Evolutionary conservation across 1,140 invertebrate species (phyloP).

Genomic region (Diprion similis): DNA sequence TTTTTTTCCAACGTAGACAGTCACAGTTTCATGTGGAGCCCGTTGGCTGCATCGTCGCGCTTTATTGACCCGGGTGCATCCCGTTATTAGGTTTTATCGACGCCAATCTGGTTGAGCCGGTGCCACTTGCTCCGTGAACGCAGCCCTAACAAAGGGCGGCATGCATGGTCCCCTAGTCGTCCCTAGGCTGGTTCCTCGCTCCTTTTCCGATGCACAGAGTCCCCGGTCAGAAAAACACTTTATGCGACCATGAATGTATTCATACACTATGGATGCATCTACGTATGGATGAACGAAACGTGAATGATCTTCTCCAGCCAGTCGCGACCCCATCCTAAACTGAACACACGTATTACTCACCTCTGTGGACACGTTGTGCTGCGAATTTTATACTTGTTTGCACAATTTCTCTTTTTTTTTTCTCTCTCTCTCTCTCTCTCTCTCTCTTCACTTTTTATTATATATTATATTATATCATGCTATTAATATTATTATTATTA

Average conservation of each 20-base stretch:
- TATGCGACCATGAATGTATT: no score
- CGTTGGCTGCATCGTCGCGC: no score
- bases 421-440: no score
- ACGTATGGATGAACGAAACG: no score
- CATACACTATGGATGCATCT: no score
- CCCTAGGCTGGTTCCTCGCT: neutral
- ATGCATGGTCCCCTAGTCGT: neutral
- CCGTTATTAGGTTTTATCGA: conserved; percentile 5
- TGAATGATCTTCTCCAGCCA: no score
- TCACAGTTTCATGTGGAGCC: no score
- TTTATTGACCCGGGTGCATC: neutral
- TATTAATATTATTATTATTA: no score
- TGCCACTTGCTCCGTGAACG: neutral
- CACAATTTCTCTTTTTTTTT: conserved; percentile 50
- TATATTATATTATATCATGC: no score
- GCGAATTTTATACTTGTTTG: conserved; percentile 61
- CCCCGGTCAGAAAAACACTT: neutral
- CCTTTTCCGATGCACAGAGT: neutral
- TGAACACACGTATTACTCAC: conserved; percentile 47
- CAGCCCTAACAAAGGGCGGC: neutral
- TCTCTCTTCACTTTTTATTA: no score
- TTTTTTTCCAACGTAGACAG: no score
- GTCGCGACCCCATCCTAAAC: neutral
- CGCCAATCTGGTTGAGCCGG: neutral
- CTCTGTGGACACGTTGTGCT: conserved; percentile 56